Evolutionary conservation across 1,140 invertebrate genomes (phyloP).

Genomic region (Trichogramma pretiosum): DNA sequence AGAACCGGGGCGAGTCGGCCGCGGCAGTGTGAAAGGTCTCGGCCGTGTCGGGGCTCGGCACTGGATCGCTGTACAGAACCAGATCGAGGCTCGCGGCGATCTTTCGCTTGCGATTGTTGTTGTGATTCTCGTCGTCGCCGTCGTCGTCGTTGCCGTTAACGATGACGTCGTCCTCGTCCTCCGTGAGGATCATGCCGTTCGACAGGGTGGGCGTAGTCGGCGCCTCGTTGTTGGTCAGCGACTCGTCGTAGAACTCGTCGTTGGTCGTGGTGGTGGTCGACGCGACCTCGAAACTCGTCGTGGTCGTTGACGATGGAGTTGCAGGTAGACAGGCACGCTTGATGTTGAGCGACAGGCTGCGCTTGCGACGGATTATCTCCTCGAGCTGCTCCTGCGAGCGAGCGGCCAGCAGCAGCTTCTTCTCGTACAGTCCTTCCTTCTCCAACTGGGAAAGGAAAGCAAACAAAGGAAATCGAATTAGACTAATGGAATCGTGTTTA

Average conservation of each 20-base stretch:
- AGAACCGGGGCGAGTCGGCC: conserved; percentile 34
- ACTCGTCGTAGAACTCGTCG: conserved; percentile 25
- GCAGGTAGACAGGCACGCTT: conserved; percentile 37
- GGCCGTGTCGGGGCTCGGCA: conserved; percentile 47
- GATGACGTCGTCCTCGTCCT: background rate
- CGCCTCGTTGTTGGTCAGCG: conserved; percentile 25
- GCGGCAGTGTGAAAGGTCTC: conserved; percentile 69
- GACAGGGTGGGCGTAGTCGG: background rate
- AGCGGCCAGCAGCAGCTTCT: conserved; percentile 41
- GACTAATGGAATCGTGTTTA: background rate
- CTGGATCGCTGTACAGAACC: conserved; percentile 27
- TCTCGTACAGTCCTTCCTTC: conserved; percentile 33
- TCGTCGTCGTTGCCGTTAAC: background rate
- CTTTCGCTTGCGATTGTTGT: conserved; percentile 38
- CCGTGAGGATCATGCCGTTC: too few relatives aligned
- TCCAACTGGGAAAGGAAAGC: too few relatives aligned
- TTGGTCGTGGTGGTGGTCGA: too few relatives aligned
- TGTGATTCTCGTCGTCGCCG: conserved; percentile 15
- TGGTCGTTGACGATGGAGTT: conserved; percentile 25
- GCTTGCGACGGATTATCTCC: conserved; percentile 40
- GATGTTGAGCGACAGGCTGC: conserved; percentile 39
- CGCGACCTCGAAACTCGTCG: conserved; percentile 16
- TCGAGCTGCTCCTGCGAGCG: conserved; percentile 46
- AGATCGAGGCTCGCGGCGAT: conserved; percentile 36
- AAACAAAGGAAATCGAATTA: too few relatives aligned